A percentile compares a stretch with the other conserved stretches of the same genome.
These are phyloP conservation scores for Dyspetes luteomarginatus DNA, from an alignment of 2,888 invertebrate genomes.

Conservation along the genomic window DNA sequence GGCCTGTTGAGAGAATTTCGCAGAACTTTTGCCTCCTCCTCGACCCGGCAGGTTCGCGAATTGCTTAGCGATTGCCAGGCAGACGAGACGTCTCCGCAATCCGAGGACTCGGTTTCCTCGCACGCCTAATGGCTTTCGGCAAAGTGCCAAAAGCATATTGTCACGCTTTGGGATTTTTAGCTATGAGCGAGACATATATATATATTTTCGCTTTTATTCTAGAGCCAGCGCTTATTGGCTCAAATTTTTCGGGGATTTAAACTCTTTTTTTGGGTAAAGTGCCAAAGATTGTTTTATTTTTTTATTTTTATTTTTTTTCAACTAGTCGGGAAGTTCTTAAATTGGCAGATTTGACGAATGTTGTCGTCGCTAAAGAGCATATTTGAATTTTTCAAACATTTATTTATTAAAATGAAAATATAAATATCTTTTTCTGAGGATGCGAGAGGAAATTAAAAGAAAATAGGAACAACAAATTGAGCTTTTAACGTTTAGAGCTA, in stretches of 20 bases:
- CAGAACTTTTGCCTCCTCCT: conserved; percentile 39
- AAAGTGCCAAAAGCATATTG: conserved; percentile 21
- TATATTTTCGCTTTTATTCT: background rate
- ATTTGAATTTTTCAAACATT: too few species aligned
- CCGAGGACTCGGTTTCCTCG: conserved; percentile 8
- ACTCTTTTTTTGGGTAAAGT: conserved; percentile 1
- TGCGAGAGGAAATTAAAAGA: too few species aligned
- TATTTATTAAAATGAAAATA: too few species aligned
- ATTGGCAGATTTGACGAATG: background rate
- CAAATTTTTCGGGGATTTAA: background rate
- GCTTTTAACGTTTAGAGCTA: too few species aligned
- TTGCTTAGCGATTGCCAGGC: conserved; percentile 28
- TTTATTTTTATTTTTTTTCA: background rate
- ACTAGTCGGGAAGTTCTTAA: background rate
- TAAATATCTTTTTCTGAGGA: too few species aligned
- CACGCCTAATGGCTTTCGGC: conserved; percentile 39
- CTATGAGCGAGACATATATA: conserved; percentile 1
- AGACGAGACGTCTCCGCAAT: conserved; percentile 29
- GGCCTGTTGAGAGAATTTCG: conserved; percentile 30
- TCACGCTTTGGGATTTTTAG: conserved; percentile 1
- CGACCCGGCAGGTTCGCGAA: conserved; percentile 9
- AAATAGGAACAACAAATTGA: too few species aligned
- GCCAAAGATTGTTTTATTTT: background rate
- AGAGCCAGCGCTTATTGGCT: background rate
- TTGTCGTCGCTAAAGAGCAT: too few species aligned